Evolutionary conservation across 1,140 invertebrate species (phyloP).

Genomic region (Penaeus indicus): DNA sequence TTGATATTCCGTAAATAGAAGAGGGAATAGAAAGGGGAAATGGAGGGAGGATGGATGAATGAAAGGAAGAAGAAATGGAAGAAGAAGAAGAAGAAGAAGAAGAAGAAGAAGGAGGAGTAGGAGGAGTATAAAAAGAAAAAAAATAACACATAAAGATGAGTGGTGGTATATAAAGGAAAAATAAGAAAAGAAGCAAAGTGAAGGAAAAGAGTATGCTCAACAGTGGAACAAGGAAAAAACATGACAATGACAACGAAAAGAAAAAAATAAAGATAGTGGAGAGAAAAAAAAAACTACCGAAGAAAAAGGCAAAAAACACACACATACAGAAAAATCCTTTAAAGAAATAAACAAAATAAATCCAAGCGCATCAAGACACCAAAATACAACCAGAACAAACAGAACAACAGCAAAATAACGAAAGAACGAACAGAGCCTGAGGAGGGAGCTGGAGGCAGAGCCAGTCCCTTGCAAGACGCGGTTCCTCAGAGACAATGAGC

Average conservation of each 20-base stretch:
- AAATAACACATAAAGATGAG: neutral
- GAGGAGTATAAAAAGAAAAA: neutral
- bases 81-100: neutral
- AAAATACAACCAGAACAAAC: too few relatives aligned
- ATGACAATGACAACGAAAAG: neutral
- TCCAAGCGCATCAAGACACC: too few relatives aligned
- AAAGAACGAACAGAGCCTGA: neutral
- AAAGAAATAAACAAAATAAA: too few relatives aligned
- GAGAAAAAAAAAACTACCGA: too few relatives aligned
- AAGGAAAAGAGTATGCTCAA: neutral
- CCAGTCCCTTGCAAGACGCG: too few relatives aligned
- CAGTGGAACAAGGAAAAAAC: neutral
- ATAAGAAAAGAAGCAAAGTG: neutral
- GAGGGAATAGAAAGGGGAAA: neutral
- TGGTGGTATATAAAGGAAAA: neutral
- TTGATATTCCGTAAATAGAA: neutral
- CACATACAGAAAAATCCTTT: too few relatives aligned
- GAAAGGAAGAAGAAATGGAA: neutral
- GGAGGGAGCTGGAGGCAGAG: neutral
- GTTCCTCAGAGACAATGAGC: neutral
- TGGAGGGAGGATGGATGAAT: neutral
- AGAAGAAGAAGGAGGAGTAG: neutral
- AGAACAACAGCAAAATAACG: neutral
- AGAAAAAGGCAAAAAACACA: too few relatives aligned
- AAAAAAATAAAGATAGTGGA: neutral